Evolutionary conservation across 1,140 invertebrate species (phyloP).

Genomic region (Calycopis cecrops): DNA sequence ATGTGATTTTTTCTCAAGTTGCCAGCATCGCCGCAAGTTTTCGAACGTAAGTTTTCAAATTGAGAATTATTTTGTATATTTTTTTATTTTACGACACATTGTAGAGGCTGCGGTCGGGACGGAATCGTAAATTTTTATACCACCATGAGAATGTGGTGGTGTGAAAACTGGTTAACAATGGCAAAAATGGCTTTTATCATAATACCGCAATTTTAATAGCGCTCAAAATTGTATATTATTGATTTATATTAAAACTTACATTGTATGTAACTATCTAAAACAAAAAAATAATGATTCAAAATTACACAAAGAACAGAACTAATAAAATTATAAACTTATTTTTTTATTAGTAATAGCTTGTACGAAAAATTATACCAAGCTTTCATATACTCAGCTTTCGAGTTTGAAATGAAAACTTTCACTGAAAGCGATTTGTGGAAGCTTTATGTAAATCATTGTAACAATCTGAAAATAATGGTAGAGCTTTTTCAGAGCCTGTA

Average conservation of each 20-base stretch:
- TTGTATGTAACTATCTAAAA: no score
- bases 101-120: neutral
- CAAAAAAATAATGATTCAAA: no score
- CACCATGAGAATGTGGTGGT: neutral
- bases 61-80: neutral
- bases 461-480: neutral
- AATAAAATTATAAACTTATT: no score
- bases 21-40: slow-evolving; percentile 15
- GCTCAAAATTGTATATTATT: neutral
- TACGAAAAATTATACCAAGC: no score
- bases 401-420: no score
- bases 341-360: no score
- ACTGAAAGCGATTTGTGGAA: no score
- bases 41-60: no score
- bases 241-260: no score
- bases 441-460: no score
- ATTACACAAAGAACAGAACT: no score
- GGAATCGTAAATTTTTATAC: neutral
- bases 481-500: neutral
- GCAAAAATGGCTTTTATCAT: slow-evolving; percentile 2
- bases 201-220: neutral
- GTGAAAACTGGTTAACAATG: neutral
- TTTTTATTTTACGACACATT: neutral
- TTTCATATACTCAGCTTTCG: no score
- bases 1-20: slow-evolving; percentile 9